Evolutionary conservation across 2,797 vertebrate genomes (phyloP).

Genomic region (Podarcis siculus): DNA sequence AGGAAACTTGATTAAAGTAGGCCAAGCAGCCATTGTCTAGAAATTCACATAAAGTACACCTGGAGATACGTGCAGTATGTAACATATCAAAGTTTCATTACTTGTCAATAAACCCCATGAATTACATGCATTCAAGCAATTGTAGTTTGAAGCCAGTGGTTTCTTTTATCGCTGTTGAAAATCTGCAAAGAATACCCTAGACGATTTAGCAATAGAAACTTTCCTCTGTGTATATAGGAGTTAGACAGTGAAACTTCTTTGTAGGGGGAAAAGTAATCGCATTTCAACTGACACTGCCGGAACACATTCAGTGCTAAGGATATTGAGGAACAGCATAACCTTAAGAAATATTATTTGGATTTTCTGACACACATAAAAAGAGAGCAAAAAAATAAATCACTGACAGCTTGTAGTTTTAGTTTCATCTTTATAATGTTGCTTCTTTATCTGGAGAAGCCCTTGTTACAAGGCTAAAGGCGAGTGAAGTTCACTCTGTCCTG

Average conservation of each 20-base stretch:
- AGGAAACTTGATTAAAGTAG: constrained; percentile 25
- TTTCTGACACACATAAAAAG: constrained; percentile 37
- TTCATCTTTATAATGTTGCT: constrained; percentile 34
- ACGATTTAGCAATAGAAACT: constrained; percentile 14
- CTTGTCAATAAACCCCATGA: constrained; percentile 32
- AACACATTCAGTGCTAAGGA: not conserved
- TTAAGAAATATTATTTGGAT: constrained; percentile 20
- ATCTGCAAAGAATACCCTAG: constrained; percentile 36
- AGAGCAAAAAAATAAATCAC: constrained; percentile 24
- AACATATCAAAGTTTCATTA: not conserved
- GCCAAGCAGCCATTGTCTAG: not conserved
- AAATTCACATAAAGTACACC: constrained; percentile 25
- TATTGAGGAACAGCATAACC: constrained; percentile 37
- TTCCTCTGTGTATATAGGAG: constrained; percentile 11
- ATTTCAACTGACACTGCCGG: not conserved
- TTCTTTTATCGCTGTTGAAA: constrained; percentile 41
- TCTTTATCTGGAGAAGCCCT: constrained; percentile 56
- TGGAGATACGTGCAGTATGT: not conserved
- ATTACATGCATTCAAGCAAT: not conserved
- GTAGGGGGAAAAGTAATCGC: not conserved
- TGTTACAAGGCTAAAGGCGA: constrained; percentile 30
- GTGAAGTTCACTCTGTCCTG: constrained; percentile 62
- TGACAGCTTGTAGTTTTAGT: constrained; percentile 51
- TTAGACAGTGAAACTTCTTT: constrained; percentile 43
- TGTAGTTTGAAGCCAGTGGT: constrained; percentile 25